Evolutionary conservation across 1,140 invertebrate genomes (phyloP).

Genomic region (Ceratoteleas bidentatus): DNA sequence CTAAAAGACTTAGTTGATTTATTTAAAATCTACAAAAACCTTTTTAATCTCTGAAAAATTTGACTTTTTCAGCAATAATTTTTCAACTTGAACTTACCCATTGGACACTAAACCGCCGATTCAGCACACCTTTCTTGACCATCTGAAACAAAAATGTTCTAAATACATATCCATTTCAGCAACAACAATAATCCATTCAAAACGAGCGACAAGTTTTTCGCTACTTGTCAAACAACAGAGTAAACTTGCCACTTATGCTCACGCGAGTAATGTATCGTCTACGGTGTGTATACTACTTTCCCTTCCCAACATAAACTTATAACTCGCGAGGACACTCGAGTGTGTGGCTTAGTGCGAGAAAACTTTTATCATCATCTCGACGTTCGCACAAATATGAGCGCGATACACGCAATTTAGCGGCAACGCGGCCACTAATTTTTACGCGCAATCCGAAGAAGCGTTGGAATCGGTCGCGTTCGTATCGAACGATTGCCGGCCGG

Average conservation of each 20-base stretch:
- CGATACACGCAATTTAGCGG: conserved; percentile 1
- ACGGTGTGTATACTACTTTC: conserved; percentile 48
- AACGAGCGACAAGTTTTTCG: conserved; percentile 8
- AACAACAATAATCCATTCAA: conserved; percentile 5
- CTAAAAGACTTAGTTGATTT: no score
- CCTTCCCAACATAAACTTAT: conserved; percentile 39
- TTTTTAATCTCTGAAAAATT: no score
- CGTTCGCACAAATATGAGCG: conserved; percentile 1
- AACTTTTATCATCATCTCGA: conserved; percentile 43
- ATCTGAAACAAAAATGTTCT: conserved; percentile 70
- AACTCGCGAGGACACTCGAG: conserved; percentile 30
- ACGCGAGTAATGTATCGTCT: conserved; percentile 29
- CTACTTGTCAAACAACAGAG: conserved; percentile 37
- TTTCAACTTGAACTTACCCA: conserved; percentile 71
- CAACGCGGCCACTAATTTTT: background rate
- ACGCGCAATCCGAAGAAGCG: no score
- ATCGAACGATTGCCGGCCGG: no score
- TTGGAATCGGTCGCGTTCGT: no score
- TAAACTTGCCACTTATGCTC: conserved; percentile 49
- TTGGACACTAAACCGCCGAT: conserved; percentile 68
- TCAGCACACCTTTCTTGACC: conserved; percentile 29
- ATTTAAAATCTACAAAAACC: no score
- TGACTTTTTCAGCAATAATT: no score
- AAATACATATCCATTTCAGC: background rate
- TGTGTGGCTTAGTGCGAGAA: conserved; percentile 33